Evolutionary conservation across 2,113 vertebrate species (phyloP), one percentile per base, ranked within the genome.

Genomic region (Anhinga rufa): DNA sequence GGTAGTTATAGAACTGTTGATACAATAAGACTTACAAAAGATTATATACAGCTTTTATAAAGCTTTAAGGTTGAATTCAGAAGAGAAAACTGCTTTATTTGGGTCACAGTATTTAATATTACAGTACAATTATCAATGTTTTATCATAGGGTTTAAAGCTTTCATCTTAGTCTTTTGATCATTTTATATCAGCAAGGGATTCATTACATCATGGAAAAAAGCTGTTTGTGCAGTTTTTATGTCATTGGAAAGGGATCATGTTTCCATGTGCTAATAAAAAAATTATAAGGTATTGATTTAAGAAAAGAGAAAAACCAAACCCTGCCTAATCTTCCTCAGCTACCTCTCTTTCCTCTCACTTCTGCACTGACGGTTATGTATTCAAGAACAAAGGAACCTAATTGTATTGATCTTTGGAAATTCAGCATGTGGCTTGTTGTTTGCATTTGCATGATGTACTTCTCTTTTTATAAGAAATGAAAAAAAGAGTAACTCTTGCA

Each of bases 151-250:
- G 28, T 82, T 82, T 78, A 79, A 91, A 86, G 75, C 74, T 95
- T 95, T 94, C 78, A 84, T 93, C 88, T 92, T 65, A 57, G 17
- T 71, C 36, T 54, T 94, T 93, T 95, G 83, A 95, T 94, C 54
- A 69, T 89, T 76, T 93, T 49, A 61, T 85, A 94, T 72, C 86
- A 89, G 51, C 72, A 65, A 40, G 36, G 32, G 81, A 85, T 92
- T 93, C 70, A 72, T 90, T 92, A 42, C 42, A 91, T 85, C 78
- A 85, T 38, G 42, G 83, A 84, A 71, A 89, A 81, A 74, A 68
- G 10, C 29, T 54, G 11, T 72, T 61, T 93, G 31, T 71, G 54
- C 25, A 76, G 52, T 61, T 77, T 93, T 96, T 93, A 46, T 95
- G 31, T 89, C 57, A 69, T 44, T 29, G 32, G 21, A 92, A 91